Evolutionary conservation across 2,888 invertebrate species (phyloP), one percentile per base, ranked within the genome.

Genomic region (Seira ritae): DNA sequence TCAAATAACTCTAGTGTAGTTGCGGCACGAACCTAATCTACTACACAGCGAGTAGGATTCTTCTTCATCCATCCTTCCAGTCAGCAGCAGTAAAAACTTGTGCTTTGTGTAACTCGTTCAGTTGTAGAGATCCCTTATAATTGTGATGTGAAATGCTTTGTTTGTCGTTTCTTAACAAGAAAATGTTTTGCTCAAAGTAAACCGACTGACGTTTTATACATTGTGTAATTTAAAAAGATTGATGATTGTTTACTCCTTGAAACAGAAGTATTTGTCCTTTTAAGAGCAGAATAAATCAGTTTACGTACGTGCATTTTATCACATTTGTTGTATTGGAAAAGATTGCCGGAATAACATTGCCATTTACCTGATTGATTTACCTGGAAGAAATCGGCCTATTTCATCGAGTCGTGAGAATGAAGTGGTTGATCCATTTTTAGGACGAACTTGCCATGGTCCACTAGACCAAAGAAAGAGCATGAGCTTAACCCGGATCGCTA

Each of bases 291-390:
- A 19, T 19, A 74, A 74, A 12, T 66, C 62, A 69, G 62, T 70
- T 31, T 68, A 23, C 12, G 42, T 77, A 17, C 42, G 42, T 77
- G 24, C 42, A 42, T 70, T 70, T 77, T 77, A 37, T 31, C 31
- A 31, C 65, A 1, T 22, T 1, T 20, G 12, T 23, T 31, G 17
- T 23, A 12, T 55, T 46, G 72, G n/a, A 24, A 68, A 74, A 83
- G 78, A 65, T 70, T 46, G 65, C 12, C 78, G 65, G 76, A 77
- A 74, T 42, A 70, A 78, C n/a, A 68, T 77, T 50, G 75, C 78
- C 20, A 82, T 85, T 75, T 82, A 79, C 62, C 71, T 85, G 65
- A 85, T 85, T 79, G 85, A 85, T 67, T 72, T 85, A 71, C 82
- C 85, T 67, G 42, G 60, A 10, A 37, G 77, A 74, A 65, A 46